Conservation (phyloP, 2,888 invertebrate genomes). For the Campopleginae sp. region DNA sequence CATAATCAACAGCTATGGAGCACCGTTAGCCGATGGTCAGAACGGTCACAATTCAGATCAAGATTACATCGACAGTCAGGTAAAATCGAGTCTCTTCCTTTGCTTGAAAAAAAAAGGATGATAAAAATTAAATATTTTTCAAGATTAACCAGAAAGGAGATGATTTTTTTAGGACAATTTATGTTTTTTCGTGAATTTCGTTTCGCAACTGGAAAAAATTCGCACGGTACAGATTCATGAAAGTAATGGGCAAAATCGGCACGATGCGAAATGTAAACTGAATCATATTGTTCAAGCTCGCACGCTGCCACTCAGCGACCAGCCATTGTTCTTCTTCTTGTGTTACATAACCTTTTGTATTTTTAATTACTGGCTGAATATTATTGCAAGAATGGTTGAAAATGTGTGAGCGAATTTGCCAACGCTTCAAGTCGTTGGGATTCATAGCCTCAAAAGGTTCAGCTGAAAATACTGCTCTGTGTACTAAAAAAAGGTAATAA, state of each 20-base stretch:
- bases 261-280: not conserved
- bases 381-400: not conserved
- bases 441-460: not conserved
- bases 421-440: not conserved
- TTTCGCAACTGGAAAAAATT: not conserved
- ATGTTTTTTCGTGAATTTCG: not conserved
- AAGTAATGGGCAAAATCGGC: not conserved
- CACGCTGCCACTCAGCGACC: not conserved
- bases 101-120: not conserved
- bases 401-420: not conserved
- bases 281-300: not conserved
- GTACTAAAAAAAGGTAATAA: not conserved
- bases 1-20: slow-evolving; percentile 78
- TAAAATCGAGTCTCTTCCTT: slow-evolving; percentile 61
- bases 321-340: not conserved
- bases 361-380: not conserved
- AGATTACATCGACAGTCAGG: slow-evolving; percentile 82
- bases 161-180: not conserved
- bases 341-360: not conserved
- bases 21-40: slow-evolving; percentile 76
- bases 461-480: not conserved
- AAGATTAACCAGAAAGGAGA: not conserved
- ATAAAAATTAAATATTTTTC: not conserved
- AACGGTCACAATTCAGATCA: slow-evolving; percentile 79
- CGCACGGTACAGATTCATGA: not conserved